Percentiles rank a stretch among this genome's conserved stretches.
Conservation (phyloP, 2,797 vertebrate genomes). For the Phaenicophaeus curvirostris region DNA sequence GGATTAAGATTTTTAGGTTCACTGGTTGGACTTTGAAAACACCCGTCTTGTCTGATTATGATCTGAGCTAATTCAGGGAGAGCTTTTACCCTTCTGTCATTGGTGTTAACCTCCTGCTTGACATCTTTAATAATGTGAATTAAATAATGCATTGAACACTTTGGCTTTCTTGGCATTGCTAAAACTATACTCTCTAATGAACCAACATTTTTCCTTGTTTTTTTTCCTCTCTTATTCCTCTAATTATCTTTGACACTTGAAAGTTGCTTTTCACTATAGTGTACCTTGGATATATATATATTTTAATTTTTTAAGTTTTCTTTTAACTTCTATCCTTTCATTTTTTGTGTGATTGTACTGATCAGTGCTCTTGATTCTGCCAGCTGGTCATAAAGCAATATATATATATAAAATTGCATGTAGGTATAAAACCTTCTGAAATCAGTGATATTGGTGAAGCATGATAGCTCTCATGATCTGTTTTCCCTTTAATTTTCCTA, state of each 20-base stretch:
- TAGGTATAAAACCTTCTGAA: neutral
- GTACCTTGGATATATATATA: neutral
- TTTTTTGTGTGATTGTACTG: neutral
- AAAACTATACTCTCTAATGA: neutral
- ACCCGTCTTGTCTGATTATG: rapidly evolving
- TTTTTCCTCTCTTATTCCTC: neutral
- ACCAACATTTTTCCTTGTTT: neutral
- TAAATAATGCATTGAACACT: neutral
- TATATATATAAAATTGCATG: neutral
- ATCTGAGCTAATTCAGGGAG: neutral
- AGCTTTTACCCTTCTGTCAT: neutral
- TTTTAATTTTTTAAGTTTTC: neutral
- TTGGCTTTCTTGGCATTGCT: neutral
- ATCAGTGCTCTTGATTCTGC: neutral
- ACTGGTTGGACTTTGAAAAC: neutral
- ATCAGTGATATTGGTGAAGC: neutral
- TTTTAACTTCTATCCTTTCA: neutral
- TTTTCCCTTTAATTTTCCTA: neutral
- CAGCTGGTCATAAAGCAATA: neutral
- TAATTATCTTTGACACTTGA: neutral
- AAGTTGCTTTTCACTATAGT: neutral
- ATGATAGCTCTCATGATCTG: neutral
- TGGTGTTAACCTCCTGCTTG: neutral
- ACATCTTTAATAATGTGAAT: neutral
- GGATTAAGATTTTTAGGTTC: neutral